Conservation (phyloP, 2,797 vertebrate genomes). For the Cyprinella venusta region DNA sequence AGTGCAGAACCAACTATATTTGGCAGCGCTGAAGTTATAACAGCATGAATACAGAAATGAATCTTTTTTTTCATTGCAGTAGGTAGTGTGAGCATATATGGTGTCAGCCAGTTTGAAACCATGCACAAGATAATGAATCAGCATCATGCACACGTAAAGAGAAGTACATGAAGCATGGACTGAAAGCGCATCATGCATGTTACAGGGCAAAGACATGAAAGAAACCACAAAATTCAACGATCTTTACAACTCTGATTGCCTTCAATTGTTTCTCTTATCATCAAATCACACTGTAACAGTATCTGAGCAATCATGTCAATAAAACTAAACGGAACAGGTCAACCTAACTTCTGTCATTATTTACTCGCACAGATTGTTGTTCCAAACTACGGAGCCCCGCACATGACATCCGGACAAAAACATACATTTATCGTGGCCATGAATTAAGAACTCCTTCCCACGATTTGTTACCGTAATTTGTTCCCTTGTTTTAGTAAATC, state of each 20-base stretch:
- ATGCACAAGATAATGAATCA: conserved; percentile 45
- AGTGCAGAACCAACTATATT: conserved; percentile 53
- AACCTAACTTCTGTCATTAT: neutral
- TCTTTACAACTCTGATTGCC: conserved; percentile 1
- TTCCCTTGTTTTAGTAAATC: neutral
- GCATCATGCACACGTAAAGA: conserved; percentile 47
- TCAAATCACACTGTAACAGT: neutral
- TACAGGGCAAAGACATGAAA: conserved; percentile 63
- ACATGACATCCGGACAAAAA: neutral
- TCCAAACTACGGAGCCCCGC: neutral
- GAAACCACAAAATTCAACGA: conserved; percentile 4
- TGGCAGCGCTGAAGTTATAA: conserved; percentile 61
- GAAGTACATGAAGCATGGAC: conserved; percentile 39
- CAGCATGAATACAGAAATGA: conserved; percentile 57
- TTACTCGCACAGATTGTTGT: neutral
- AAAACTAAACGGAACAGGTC: neutral
- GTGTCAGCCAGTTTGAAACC: conserved; percentile 21
- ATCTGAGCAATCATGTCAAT: neutral
- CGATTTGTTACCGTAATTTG: neutral
- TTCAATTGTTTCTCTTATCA: neutral
- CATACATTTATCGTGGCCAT: neutral
- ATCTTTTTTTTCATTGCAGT: neutral
- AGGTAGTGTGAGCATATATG: conserved; percentile 35
- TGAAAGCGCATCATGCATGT: conserved; percentile 56
- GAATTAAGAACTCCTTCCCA: neutral